Evolutionary conservation across 2,888 invertebrate genomes (phyloP).

Genomic region (Sinhomidia bicolor): DNA sequence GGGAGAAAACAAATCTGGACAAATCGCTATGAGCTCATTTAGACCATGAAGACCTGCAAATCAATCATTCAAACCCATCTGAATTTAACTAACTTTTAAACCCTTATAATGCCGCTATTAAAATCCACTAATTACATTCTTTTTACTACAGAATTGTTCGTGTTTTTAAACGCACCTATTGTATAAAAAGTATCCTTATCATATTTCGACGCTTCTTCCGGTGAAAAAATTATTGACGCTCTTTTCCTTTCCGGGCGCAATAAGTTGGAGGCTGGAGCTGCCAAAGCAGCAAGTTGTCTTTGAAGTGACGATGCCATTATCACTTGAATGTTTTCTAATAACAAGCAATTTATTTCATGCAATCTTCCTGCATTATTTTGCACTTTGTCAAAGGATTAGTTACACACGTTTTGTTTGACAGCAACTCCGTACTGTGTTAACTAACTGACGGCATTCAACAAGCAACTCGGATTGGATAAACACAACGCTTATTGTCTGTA

Average conservation of each 20-base stretch:
- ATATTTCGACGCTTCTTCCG: slow-evolving; percentile 93
- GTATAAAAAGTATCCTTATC: slow-evolving; percentile 92
- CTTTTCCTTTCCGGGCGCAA: slow-evolving; percentile 87
- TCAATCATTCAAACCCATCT: background rate
- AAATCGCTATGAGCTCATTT: slow-evolving; percentile 89
- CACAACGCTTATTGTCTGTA: no score
- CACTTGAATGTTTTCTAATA: no score
- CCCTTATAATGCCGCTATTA: no score
- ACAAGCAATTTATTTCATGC: no score
- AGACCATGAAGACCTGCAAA: slow-evolving; percentile 89
- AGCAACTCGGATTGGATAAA: no score
- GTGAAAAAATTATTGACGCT: slow-evolving; percentile 93
- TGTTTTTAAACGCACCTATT: slow-evolving; percentile 85
- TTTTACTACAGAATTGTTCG: background rate
- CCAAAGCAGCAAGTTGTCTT: slow-evolving; percentile 89
- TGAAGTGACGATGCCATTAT: slow-evolving; percentile 86
- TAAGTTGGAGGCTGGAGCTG: slow-evolving; percentile 88
- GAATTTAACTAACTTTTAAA: no score
- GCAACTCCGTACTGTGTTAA: no score
- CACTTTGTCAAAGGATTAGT: no score
- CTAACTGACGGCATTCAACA: no score
- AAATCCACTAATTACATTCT: background rate
- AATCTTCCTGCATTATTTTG: no score
- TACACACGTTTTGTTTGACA: no score
- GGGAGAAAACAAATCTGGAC: slow-evolving; percentile 86